Evolutionary conservation across 2,888 invertebrate genomes (phyloP), one percentile per base, ranked within the genome.

Genomic region (Leucoma salicis): DNA sequence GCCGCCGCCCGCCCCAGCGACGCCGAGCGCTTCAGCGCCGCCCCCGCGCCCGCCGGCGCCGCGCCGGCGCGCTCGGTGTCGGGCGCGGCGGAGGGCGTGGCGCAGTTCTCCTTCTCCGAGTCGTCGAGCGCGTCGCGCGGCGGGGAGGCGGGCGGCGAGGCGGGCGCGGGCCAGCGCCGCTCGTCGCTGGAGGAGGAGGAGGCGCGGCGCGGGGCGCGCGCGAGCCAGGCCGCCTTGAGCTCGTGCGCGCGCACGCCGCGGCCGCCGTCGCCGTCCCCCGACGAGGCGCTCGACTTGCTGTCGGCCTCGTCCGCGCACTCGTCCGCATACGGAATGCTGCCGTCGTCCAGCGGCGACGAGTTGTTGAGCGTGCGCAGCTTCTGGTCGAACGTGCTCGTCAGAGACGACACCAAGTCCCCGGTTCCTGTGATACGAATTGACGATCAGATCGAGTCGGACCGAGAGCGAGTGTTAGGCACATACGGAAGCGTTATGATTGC

Each of bases 321-420:
- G 77, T 94, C 94, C 57, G 92, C 94, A 83, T 91, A 94, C 39
- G 94, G 94, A 75, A 94, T 92, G 87, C 92, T 93, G 72, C 93
- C 92, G 80, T 92, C 92, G 74, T 91, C 91, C 32, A 92, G 90
- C 64, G 92, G 92, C 45, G 92, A 92, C 43, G 93, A 91, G 84
- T 92, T 93, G 73, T 94, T 92, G 67, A 94, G 81, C 66, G 93
- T 93, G 64, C 93, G 93, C 82, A 95, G 91, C 81, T 96, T 96
- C 73, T 95, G 94, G 78, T 96, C 96, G 82, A 96, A 93, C 46
- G 96, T 94, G 72, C 94, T 95, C 63, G 96, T 96, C 74, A 97
- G 93, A 64, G 94, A 94, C 55, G 93, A 92, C 74, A 95, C 94
- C 82, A 96, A 90, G 65, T 96, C 93, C 89, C 96, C 96, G 74